Evolutionary conservation across 2,888 invertebrate genomes (phyloP).

Genomic region (Frankliniella intonsa): DNA sequence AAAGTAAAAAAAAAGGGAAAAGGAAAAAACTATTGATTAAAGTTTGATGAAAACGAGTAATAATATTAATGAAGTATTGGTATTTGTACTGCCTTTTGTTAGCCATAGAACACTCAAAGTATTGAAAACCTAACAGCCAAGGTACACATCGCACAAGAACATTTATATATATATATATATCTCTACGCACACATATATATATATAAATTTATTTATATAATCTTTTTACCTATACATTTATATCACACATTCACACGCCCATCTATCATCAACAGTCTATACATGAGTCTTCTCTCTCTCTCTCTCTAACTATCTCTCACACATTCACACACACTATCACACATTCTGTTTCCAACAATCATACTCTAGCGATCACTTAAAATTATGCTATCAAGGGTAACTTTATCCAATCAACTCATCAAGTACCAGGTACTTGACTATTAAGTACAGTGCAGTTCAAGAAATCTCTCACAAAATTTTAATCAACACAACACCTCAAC

Average conservation of each 20-base stretch:
- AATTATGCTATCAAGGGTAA: constrained; percentile 27
- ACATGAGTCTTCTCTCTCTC: constrained; percentile 26
- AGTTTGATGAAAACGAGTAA: constrained; percentile 24
- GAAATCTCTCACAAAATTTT: constrained; percentile 21
- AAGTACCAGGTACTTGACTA: constrained; percentile 20
- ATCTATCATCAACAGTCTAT: constrained; percentile 25
- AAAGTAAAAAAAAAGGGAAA: constrained; percentile 17
- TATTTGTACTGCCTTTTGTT: constrained; percentile 27
- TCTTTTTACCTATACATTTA: constrained; percentile 17
- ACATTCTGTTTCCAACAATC: not conserved
- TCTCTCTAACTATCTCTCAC: not conserved
- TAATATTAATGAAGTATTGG: constrained; percentile 21
- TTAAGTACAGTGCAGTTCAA: constrained; percentile 26
- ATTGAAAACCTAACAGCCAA: constrained; percentile 26
- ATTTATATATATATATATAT: constrained; percentile 10
- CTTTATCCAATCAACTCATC: constrained; percentile 17
- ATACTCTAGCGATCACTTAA: constrained; percentile 4
- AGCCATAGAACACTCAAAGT: constrained; percentile 22
- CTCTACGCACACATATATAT: constrained; percentile 7
- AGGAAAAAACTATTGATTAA: constrained; percentile 7
- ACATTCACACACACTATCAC: constrained; percentile 7
- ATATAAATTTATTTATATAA: constrained; percentile 2
- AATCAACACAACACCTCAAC: constrained; percentile 24
- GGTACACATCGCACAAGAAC: constrained; percentile 22
- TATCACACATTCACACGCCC: constrained; percentile 22